Conservation (phyloP, 1,140 invertebrate species). For the Mercenaria mercenaria region DNA sequence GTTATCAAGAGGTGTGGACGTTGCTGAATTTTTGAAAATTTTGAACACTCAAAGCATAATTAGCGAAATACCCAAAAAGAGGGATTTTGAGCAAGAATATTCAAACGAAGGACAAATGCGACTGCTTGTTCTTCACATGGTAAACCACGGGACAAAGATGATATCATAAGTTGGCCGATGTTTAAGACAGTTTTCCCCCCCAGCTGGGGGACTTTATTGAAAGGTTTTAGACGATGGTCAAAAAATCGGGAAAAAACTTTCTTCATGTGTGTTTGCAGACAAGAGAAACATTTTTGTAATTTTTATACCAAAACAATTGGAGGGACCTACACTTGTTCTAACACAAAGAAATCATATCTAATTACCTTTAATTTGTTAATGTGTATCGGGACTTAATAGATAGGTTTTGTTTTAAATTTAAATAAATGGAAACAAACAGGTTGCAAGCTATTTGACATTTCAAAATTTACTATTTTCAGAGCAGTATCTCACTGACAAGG, state of each 20-base stretch:
- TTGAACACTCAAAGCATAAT: neutral
- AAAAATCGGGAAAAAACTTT: neutral
- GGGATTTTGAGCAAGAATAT: neutral
- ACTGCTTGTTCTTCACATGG: neutral
- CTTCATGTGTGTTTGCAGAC: neutral
- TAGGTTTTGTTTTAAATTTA: too few species aligned
- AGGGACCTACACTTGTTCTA: too few species aligned
- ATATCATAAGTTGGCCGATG: neutral
- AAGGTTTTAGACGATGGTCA: neutral
- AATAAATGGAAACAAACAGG: too few species aligned
- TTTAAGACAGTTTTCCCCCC: neutral
- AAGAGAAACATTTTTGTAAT: too few species aligned
- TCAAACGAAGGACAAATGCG: neutral
- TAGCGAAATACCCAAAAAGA: neutral
- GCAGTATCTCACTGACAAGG: neutral
- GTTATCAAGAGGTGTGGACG: neutral
- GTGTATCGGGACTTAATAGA: too few species aligned
- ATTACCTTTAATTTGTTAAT: too few species aligned
- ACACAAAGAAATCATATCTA: too few species aligned
- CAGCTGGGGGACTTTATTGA: constrained; percentile 22
- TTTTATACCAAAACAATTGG: too few species aligned
- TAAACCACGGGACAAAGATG: neutral
- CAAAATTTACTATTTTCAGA: constrained; percentile 7
- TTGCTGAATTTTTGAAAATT: neutral
- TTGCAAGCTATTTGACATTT: too few species aligned